These are phyloP conservation scores for Eurytoma adleriae DNA, from an alignment of 2,888 invertebrate species.

Conservation along the genomic window DNA sequence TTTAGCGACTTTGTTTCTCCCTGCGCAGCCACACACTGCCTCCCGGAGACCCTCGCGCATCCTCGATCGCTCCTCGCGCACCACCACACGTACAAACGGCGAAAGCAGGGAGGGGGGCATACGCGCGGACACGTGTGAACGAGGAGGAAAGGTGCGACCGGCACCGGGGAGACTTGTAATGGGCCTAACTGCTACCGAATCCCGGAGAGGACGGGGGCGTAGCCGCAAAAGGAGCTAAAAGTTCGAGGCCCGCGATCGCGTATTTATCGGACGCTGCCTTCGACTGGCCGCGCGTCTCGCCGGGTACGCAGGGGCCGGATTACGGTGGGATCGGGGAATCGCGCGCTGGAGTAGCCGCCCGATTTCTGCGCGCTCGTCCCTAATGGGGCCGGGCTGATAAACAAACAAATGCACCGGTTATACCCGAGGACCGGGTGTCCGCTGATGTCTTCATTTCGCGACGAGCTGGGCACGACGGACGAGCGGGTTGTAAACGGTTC, in stretches of 20 bases:
- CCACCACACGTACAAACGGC: background rate
- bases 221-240: background rate
- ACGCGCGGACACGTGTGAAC: conserved; percentile 8
- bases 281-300: background rate
- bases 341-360: background rate
- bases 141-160: conserved; percentile 1
- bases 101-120: background rate
- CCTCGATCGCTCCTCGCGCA: too few species aligned
- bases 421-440: too few species aligned
- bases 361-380: background rate
- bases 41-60: too few species aligned
- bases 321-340: too few species aligned
- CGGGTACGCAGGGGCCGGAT: too few species aligned
- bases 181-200: conserved; percentile 51
- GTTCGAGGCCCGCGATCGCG: background rate
- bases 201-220: background rate
- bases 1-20: conserved; percentile 34
- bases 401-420: background rate
- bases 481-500: too few species aligned
- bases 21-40: background rate
- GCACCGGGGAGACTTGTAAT: conserved; percentile 42
- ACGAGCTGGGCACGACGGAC: too few species aligned
- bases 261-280: conserved; percentile 32
- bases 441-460: too few species aligned
- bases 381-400: background rate